Evolutionary conservation across 2,888 invertebrate species (phyloP).

Genomic region (Podotricha telesiphe): DNA sequence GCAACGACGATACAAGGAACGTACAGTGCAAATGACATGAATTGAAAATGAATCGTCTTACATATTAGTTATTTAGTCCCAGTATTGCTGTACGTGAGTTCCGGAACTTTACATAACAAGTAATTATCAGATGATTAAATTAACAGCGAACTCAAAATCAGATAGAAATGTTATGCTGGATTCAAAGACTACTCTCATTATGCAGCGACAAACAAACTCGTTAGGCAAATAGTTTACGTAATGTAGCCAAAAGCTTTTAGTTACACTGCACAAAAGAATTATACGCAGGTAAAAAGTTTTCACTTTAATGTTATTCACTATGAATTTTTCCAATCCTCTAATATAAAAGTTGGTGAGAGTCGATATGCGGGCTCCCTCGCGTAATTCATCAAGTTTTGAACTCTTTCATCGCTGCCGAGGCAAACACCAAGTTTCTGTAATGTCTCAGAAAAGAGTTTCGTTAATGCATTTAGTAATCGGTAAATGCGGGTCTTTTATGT

Average conservation of each 20-base stretch:
- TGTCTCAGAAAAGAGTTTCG: slow-evolving; percentile 43
- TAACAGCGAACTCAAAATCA: slow-evolving; percentile 13
- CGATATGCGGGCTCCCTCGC: slow-evolving; percentile 70
- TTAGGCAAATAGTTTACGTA: slow-evolving; percentile 42
- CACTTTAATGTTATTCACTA: slow-evolving; percentile 28
- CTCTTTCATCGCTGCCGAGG: slow-evolving; percentile 63
- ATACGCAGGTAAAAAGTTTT: slow-evolving; percentile 35
- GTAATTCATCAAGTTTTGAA: slow-evolving; percentile 63
- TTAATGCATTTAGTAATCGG: slow-evolving; percentile 43
- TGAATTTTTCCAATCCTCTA: slow-evolving; percentile 58
- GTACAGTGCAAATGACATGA: slow-evolving; percentile 10
- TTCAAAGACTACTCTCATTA: slow-evolving; percentile 33
- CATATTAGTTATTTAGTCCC: slow-evolving; percentile 6
- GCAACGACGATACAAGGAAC: slow-evolving; percentile 4
- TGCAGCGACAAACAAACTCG: slow-evolving; percentile 40
- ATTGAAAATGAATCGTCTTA: slow-evolving; percentile 17
- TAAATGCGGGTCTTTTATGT: slow-evolving; percentile 42
- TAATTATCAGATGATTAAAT: slow-evolving; percentile 27
- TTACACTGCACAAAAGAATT: slow-evolving; percentile 35
- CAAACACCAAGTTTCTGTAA: slow-evolving; percentile 59
- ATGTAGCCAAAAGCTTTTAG: slow-evolving; percentile 42
- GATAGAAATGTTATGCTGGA: slow-evolving; percentile 22
- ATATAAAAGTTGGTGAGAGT: slow-evolving; percentile 65
- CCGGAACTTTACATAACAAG: slow-evolving; percentile 1
- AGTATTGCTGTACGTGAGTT: slow-evolving; percentile 7